Percentiles rank a stretch among this genome's conserved stretches.
phyloP scores from a whole-genome alignment of 2,888 invertebrate species.

The Netelia virgata region DNA sequence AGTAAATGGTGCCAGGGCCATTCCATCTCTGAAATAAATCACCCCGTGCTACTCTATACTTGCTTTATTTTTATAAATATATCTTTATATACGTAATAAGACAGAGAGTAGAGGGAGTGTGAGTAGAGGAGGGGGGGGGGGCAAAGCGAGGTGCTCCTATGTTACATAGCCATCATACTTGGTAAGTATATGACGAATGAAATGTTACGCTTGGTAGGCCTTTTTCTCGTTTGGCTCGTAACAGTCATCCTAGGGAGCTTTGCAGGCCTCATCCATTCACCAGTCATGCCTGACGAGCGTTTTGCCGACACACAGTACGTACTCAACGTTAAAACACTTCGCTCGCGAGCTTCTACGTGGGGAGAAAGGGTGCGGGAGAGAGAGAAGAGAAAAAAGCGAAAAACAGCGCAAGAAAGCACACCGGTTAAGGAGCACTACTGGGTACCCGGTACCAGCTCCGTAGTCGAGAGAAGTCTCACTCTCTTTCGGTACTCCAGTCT shows the following conservation, averaged over 20 bases:
- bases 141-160: conserved; percentile 1
- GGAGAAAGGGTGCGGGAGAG: conserved; percentile 3
- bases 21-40: too few relatives aligned
- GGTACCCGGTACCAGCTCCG: conserved; percentile 66
- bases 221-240: conserved; percentile 51
- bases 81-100: background rate
- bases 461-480: conserved; percentile 55
- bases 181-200: conserved; percentile 13
- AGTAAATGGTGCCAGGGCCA: too few relatives aligned
- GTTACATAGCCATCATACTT: background rate
- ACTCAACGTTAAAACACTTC: conserved; percentile 67
- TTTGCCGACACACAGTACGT: conserved; percentile 44
- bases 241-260: conserved; percentile 57
- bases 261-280: conserved; percentile 41
- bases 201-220: conserved; percentile 21
- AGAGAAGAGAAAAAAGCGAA: conserved; percentile 10
- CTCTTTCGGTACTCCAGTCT: conserved; percentile 47
- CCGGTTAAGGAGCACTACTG: conserved; percentile 57
- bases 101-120: background rate
- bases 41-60: too few relatives aligned
- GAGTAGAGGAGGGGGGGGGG: background rate
- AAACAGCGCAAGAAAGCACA: conserved; percentile 39
- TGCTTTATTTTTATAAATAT: too few relatives aligned
- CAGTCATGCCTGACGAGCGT: conserved; percentile 3
- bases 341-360: conserved; percentile 43